phyloP scores from a whole-genome alignment of 2,797 vertebrate species.

The Micromesistius poutassou region DNA sequence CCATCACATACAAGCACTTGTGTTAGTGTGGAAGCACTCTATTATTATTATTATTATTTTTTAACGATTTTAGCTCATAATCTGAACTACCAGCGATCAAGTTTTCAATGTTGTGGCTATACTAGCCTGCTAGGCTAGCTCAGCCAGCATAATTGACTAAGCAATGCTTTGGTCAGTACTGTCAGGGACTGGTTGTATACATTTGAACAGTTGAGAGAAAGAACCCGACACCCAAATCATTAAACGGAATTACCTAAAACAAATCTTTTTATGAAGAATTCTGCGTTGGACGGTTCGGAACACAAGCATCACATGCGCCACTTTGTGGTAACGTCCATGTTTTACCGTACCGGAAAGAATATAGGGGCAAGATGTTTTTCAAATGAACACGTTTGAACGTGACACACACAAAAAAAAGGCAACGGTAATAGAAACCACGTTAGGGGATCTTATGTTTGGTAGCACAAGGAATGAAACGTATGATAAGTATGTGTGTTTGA shows the following conservation, averaged over 20 bases:
- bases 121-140: background rate
- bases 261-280: slow-evolving; percentile 29
- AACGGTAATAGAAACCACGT: too few species aligned
- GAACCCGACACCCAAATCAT: background rate
- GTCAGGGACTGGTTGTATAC: background rate
- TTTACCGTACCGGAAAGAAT: slow-evolving; percentile 58
- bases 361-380: slow-evolving; percentile 11
- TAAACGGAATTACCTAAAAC: background rate
- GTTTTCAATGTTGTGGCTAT: slow-evolving; percentile 15
- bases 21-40: background rate
- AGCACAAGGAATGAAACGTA: background rate
- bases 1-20: background rate
- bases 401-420: too few species aligned
- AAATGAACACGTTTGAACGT: background rate
- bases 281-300: slow-evolving; percentile 1
- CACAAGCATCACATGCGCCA: slow-evolving; percentile 9
- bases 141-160: background rate
- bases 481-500: too few species aligned
- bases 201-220: background rate
- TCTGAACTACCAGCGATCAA: background rate
- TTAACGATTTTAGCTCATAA: background rate
- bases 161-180: background rate
- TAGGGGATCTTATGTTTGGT: background rate
- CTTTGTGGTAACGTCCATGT: slow-evolving; percentile 40
- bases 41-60: background rate